Evolutionary conservation across 2,113 vertebrate species (phyloP).

Genomic region (Cyanoliseus patagonus): DNA sequence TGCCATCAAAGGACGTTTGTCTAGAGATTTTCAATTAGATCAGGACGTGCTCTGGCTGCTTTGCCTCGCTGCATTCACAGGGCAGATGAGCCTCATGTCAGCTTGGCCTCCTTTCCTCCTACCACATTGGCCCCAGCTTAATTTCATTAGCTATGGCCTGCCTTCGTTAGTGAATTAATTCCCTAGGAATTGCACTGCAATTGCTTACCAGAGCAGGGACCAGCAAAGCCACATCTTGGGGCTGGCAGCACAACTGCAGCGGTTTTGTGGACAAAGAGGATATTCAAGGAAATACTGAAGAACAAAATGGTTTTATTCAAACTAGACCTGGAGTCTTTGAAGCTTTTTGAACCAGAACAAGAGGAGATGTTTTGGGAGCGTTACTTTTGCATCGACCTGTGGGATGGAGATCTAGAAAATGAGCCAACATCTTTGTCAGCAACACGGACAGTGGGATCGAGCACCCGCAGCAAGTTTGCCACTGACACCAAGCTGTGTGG

Average conservation of each 20-base stretch:
- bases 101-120: slow-evolving; percentile 18
- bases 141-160: slow-evolving; percentile 20
- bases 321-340: not conserved
- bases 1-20: slow-evolving; percentile 24
- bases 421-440: not conserved
- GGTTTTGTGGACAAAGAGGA: not conserved
- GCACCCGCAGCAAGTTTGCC: not conserved
- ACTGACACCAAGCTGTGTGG: not conserved
- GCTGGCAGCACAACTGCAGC: not conserved
- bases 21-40: slow-evolving; percentile 23
- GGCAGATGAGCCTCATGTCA: slow-evolving; percentile 38
- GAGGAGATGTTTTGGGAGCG: not conserved
- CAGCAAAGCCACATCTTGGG: not conserved
- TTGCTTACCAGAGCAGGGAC: not conserved
- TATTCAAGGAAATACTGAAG: not conserved
- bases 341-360: not conserved
- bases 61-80: not conserved
- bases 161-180: slow-evolving; percentile 47
- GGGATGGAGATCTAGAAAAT: not conserved
- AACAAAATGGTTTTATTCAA: not conserved
- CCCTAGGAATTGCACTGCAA: not conserved
- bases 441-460: not conserved
- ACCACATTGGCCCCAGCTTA: not conserved
- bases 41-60: slow-evolving; percentile 26
- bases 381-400: not conserved